These are phyloP conservation scores for Cisticola juncidis DNA, from an alignment of 2,113 vertebrate species.

Conservation along the genomic window DNA sequence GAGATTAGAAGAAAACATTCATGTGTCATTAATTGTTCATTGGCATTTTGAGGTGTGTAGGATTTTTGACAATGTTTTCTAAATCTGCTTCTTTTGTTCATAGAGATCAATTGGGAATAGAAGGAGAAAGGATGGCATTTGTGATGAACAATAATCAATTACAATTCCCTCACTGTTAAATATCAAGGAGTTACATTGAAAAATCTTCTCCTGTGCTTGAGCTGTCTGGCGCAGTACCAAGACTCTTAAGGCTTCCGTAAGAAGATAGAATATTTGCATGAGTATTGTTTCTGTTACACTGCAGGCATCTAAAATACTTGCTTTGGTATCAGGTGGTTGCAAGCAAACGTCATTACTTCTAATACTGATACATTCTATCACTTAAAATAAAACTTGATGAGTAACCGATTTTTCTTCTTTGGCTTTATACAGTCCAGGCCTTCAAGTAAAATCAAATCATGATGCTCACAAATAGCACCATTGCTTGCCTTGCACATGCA, in stretches of 20 bases:
- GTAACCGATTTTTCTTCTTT: conserved; percentile 22
- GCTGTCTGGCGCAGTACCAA: not conserved
- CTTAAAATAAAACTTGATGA: conserved; percentile 68
- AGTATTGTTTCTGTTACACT: conserved; percentile 51
- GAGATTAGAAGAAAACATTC: not conserved
- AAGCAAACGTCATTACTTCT: conserved; percentile 40
- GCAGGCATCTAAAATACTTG: conserved; percentile 27
- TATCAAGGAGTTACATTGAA: not conserved
- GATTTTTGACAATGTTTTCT: not conserved
- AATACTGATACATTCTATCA: conserved; percentile 44
- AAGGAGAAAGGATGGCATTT: not conserved
- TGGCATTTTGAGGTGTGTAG: not conserved
- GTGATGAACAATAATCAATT: not conserved
- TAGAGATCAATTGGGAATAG: not conserved
- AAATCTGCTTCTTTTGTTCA: not conserved
- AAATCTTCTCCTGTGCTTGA: not conserved
- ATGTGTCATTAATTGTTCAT: not conserved
- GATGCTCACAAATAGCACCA: not conserved
- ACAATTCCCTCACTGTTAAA: not conserved
- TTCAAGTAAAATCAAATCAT: not conserved
- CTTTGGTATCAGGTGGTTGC: conserved; percentile 44
- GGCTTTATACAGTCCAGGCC: not conserved
- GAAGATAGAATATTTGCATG: conserved; percentile 56
- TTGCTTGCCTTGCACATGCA: not conserved
- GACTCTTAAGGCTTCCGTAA: not conserved